Evolutionary conservation across 2,113 vertebrate species (phyloP).

Genomic region (Lycaon pictus): DNA sequence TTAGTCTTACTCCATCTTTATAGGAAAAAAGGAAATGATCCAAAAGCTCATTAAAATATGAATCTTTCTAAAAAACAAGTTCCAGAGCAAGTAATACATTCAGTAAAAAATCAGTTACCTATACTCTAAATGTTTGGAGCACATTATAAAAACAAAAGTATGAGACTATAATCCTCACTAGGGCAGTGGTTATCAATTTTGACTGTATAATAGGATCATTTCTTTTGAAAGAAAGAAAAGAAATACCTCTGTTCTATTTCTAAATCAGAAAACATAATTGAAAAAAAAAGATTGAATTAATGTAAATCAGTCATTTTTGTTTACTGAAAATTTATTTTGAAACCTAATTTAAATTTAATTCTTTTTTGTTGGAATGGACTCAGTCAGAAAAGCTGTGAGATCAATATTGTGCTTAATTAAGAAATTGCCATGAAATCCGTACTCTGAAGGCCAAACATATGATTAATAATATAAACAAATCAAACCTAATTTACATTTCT

Average conservation of each 20-base stretch:
- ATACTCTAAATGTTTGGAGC: neutral
- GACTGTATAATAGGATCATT: neutral
- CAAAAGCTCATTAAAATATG: neutral
- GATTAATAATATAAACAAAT: neutral
- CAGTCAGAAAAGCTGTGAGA: conserved; percentile 16
- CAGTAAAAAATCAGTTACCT: neutral
- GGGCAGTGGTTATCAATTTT: neutral
- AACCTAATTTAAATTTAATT: neutral
- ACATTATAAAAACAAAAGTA: conserved; percentile 15
- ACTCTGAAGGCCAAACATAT: neutral
- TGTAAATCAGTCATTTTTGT: neutral
- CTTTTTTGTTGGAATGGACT: neutral
- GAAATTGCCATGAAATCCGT: neutral
- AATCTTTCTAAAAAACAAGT: conserved; percentile 1
- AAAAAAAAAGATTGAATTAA: neutral
- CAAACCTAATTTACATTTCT: neutral
- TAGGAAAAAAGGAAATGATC: neutral
- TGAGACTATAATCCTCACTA: neutral
- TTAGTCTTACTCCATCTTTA: neutral
- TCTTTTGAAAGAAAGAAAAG: neutral
- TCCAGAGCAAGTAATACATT: neutral
- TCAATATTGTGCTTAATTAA: neutral
- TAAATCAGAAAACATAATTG: conserved; percentile 41
- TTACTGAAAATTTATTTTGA: conserved; percentile 34
- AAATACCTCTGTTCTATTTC: neutral